Evolutionary conservation across 1,140 invertebrate genomes (phyloP).

Genomic region (Thaumatotibia leucotreta): DNA sequence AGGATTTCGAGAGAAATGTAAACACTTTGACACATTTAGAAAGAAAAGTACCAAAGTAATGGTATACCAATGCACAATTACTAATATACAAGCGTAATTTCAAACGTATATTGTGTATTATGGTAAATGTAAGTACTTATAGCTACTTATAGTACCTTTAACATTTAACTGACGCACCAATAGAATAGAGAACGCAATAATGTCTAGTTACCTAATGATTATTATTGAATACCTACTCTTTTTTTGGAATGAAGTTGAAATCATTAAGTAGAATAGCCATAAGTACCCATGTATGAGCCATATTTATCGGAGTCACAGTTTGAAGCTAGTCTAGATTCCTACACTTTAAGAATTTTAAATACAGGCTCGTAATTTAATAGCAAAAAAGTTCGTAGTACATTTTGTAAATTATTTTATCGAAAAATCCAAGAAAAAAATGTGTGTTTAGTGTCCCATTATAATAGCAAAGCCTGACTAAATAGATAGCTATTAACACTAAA

Average conservation of each 20-base stretch:
- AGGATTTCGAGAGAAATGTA: constrained; percentile 42
- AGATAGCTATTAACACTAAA: neutral
- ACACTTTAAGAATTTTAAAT: constrained; percentile 8
- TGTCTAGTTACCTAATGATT: constrained; percentile 16
- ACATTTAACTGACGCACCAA: constrained; percentile 45
- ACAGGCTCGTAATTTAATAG: neutral
- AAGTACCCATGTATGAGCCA: neutral
- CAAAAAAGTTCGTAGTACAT: neutral
- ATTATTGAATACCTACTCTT: neutral
- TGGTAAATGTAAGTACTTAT: constrained; percentile 26
- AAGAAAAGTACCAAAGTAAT: constrained; percentile 63
- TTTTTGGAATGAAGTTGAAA: neutral
- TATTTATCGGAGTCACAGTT: neutral
- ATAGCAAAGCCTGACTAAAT: neutral
- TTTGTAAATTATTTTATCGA: neutral
- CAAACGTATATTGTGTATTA: constrained; percentile 34
- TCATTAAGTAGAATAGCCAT: neutral
- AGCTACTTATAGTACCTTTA: constrained; percentile 11
- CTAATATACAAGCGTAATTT: constrained; percentile 42
- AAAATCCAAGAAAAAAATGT: neutral
- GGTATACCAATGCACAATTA: constrained; percentile 70
- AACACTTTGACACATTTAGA: constrained; percentile 21
- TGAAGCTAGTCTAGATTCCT: constrained; percentile 1
- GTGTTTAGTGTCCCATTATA: neutral
- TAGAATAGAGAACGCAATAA: constrained; percentile 43